A percentile compares a stretch with the other conserved stretches of the same genome.
These are phyloP conservation scores for Coccyzus lansbergi DNA, from an alignment of 2,797 vertebrate genomes.

Conservation along the genomic window DNA sequence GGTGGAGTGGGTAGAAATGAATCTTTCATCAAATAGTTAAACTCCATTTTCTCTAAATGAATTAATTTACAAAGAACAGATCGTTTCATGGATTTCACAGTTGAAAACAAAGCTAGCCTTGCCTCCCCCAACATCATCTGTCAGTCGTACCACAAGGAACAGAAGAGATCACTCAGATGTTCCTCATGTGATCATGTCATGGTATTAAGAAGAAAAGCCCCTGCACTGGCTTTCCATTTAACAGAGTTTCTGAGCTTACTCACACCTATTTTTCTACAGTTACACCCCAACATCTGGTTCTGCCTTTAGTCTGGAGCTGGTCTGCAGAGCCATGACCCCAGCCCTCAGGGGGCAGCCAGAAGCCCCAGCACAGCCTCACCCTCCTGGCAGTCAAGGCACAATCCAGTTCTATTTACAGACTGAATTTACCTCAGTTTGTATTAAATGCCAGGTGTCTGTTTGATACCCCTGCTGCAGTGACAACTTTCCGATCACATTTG, in stretches of 20 bases:
- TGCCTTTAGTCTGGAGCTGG: neutral
- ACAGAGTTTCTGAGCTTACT: neutral
- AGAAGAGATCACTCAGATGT: neutral
- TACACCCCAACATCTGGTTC: neutral
- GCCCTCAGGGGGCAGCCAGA: neutral
- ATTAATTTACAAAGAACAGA: slow-evolving; percentile 48
- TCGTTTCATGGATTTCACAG: slow-evolving; percentile 9
- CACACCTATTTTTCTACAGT: neutral
- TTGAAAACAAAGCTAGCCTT: slow-evolving; percentile 35
- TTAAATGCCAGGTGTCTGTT: slow-evolving; percentile 11
- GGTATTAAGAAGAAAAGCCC: neutral
- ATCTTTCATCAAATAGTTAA: slow-evolving; percentile 36
- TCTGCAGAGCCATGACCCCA: neutral
- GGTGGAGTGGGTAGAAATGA: slow-evolving; percentile 59
- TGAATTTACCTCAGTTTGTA: neutral
- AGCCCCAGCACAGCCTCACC: neutral
- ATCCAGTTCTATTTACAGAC: neutral
- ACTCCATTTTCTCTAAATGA: slow-evolving; percentile 4
- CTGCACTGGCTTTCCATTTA: neutral
- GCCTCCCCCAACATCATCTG: neutral
- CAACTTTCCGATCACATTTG: slow-evolving; percentile 2
- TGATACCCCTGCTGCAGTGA: neutral
- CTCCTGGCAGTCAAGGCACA: neutral
- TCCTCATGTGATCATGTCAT: neutral
- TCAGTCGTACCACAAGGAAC: neutral